Percentiles rank a stretch among this genome's conserved stretches.
phyloP scores from a whole-genome alignment of 2,888 invertebrate species.

The Chorisops tibialis region DNA sequence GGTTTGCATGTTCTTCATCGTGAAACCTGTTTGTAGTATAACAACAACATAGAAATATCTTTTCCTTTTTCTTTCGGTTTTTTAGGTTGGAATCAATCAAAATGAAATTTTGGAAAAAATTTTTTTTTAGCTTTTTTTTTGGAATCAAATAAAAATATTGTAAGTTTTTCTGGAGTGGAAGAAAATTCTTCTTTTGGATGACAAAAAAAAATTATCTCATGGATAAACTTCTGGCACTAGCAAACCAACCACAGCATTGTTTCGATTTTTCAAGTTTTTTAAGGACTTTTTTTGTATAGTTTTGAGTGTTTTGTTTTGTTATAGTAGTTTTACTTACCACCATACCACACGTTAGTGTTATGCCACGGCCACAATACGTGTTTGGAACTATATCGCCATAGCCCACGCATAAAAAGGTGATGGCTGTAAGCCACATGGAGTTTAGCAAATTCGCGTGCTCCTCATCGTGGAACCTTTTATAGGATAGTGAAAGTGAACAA shows the following conservation, averaged over 20 bases:
- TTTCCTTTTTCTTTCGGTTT: conserved; percentile 6
- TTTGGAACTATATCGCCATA: conserved; percentile 99
- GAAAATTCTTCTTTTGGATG: neutral
- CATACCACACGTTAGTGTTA: conserved; percentile 98
- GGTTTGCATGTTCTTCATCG: conserved; percentile 97
- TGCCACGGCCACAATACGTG: conserved; percentile 98
- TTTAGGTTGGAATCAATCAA: neutral
- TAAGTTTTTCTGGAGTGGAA: neutral
- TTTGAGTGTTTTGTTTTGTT: conserved; percentile 29
- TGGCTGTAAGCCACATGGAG: conserved; percentile 99
- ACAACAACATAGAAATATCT: conserved; percentile 13
- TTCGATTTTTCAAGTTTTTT: conserved; percentile 16
- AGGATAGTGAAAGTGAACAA: conserved; percentile 47
- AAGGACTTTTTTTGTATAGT: conserved; percentile 19
- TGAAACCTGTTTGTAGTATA: conserved; percentile 71
- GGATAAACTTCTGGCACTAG: conserved; percentile 27
- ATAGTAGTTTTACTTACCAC: conserved; percentile 78
- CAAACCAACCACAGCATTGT: conserved; percentile 32
- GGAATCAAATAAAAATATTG: conserved; percentile 1
- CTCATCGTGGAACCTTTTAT: conserved; percentile 90
- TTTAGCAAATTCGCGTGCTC: conserved; percentile 98
- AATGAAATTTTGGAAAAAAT: neutral
- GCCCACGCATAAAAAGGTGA: conserved; percentile 99
- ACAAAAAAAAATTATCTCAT: too few relatives aligned
- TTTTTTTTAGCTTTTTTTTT: neutral